phyloP scores from a whole-genome alignment of 2,888 invertebrate genomes.

The Catocala fraxini region DNA sequence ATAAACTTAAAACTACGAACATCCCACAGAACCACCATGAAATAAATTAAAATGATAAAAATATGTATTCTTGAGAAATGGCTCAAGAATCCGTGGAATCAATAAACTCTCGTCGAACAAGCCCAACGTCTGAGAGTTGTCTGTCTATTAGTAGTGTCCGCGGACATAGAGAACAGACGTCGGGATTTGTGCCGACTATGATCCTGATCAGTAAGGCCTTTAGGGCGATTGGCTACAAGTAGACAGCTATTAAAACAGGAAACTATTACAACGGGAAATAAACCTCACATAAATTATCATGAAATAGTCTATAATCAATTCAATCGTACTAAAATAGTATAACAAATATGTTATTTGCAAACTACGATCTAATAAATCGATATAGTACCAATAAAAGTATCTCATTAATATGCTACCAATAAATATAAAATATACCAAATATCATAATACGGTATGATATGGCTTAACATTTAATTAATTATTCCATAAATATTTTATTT shows the following conservation, averaged over 20 bases:
- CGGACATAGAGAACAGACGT: not conserved
- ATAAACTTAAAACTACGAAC: slow-evolving; percentile 14
- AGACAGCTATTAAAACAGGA: not conserved
- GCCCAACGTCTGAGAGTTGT: slow-evolving; percentile 12
- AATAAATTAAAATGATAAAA: not conserved
- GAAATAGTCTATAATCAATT: too few relatives aligned
- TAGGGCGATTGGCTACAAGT: not conserved
- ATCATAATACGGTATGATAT: slow-evolving; percentile 14
- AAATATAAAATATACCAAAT: slow-evolving; percentile 21
- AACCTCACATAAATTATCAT: too few relatives aligned
- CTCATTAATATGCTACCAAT: slow-evolving; percentile 29
- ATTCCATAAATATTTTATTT: slow-evolving; percentile 32
- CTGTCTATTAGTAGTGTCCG: not conserved
- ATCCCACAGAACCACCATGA: slow-evolving; percentile 2
- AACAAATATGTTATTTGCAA: not conserved
- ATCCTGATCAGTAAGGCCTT: slow-evolving; percentile 6
- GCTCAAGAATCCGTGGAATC: slow-evolving; percentile 8
- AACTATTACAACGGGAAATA: not conserved
- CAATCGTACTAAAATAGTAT: not conserved
- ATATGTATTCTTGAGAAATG: slow-evolving; percentile 15
- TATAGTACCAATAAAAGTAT: slow-evolving; percentile 23
- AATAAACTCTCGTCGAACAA: slow-evolving; percentile 1
- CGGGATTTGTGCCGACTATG: not conserved
- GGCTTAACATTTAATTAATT: slow-evolving; percentile 24
- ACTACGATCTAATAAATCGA: slow-evolving; percentile 21